Evolutionary conservation across 2,888 invertebrate species (phyloP), one percentile per base, ranked within the genome.

Genomic region (Poecilobothrus nobilitatus): DNA sequence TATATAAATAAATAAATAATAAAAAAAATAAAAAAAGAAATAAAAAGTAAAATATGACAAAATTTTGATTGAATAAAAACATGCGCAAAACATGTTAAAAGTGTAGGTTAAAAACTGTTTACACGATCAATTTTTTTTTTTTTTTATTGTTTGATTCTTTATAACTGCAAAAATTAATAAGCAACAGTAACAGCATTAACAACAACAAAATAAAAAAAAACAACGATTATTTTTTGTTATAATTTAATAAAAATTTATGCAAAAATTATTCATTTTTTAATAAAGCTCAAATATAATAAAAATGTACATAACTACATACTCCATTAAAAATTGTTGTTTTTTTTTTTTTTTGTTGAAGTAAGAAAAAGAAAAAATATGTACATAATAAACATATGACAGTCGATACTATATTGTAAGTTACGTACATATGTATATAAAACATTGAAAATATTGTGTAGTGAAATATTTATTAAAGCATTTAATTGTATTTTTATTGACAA

Each of bases 51-150:
- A 53, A 53, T 53, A 53, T 53, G 53, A 53, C 53, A 53, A 53
- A 53, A 53, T 53, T 53, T 53, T 53, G 53, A 53, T 53, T 53
- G 53, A 53, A 53, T 53, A 53, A 53, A n/a, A 53, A 53, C 53
- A 53, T 53, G 53, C 53, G 53, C 53, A 53, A 53, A 53, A 53
- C 53, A 53, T 53, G 53, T 53, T 53, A 53, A 53, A 53, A 53
- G 53, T 53, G 53, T 53, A 53, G 53, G 53, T 53, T 53, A 53
- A 53, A 53, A 53, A 53, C 53, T 53, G 53, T 53, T 53, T 53
- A 53, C 53, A 53, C 53, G 53, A 53, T 53, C 53, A 53, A n/a
- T 53, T 53, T 53, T 53, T 18, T 53, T 53, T 18, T 53, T 53
- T 41, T 41, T 41, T 18, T 53, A 12, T 15, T n/a, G 53, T 53